Conservation (phyloP, 2,888 invertebrate species). For the Tridacna gigas region DNA sequence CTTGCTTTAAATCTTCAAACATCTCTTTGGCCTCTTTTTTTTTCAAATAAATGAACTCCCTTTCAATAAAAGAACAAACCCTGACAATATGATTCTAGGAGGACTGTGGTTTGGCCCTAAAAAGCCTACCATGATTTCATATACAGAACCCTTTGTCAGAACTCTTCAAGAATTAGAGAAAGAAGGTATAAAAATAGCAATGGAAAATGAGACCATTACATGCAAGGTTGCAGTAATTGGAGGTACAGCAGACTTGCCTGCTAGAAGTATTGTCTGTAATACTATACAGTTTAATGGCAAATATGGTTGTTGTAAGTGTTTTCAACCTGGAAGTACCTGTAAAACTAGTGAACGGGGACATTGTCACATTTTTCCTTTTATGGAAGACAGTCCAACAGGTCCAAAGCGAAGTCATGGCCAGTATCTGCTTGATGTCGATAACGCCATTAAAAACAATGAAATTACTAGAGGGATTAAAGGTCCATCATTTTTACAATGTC, state of each 20-base stretch:
- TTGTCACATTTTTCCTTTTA: conserved; percentile 56
- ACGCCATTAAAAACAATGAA: conserved; percentile 26
- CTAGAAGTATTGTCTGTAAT: conserved; percentile 54
- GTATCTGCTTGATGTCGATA: conserved; percentile 28
- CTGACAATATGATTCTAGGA: conserved; percentile 37
- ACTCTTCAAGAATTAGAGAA: not conserved
- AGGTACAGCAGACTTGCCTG: conserved; percentile 65
- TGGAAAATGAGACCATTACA: not conserved
- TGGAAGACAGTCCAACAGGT: conserved; percentile 13
- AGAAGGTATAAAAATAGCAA: not conserved
- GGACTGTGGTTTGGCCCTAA: conserved; percentile 44
- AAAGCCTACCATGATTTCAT: conserved; percentile 43
- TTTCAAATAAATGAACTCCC: conserved; percentile 41
- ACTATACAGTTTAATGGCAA: conserved; percentile 59
- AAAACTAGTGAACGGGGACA: conserved; percentile 46
- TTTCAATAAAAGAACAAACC: conserved; percentile 11
- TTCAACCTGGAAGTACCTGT: conserved; percentile 49
- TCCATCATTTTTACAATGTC: conserved; percentile 52
- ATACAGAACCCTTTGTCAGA: conserved; percentile 7
- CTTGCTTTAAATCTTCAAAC: conserved; percentile 17
- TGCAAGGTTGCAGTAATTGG: conserved; percentile 36
- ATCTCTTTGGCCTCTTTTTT: conserved; percentile 16
- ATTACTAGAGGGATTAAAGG: conserved; percentile 56
- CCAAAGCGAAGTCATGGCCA: conserved; percentile 23
- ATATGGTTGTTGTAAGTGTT: conserved; percentile 52